These are phyloP conservation scores for Perca schrenkii DNA, from an alignment of 2,113 vertebrate genomes.

Conservation along the genomic window DNA sequence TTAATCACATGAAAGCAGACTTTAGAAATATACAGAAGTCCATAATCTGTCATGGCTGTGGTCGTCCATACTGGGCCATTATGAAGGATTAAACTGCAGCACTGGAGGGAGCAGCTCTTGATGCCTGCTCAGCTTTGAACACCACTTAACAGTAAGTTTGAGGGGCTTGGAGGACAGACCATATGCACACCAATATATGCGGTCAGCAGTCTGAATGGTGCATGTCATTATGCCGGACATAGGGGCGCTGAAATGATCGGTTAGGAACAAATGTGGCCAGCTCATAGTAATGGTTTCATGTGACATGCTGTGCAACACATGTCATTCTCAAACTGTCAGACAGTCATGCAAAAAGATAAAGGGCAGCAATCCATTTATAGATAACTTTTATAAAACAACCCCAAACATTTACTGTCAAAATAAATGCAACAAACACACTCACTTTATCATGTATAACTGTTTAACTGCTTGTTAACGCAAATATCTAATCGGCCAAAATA, in stretches of 20 bases:
- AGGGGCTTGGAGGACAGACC: constrained; percentile 17
- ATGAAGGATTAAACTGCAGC: constrained; percentile 85
- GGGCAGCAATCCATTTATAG: neutral
- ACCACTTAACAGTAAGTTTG: constrained; percentile 56
- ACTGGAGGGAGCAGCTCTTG: constrained; percentile 37
- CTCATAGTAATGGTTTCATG: constrained; percentile 12
- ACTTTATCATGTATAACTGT: too few relatives aligned
- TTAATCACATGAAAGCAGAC: constrained; percentile 91
- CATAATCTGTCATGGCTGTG: constrained; percentile 86
- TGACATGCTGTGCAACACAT: constrained; percentile 15
- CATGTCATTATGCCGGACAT: constrained; percentile 1
- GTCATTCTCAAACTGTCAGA: neutral
- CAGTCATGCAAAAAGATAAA: neutral
- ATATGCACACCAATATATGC: constrained; percentile 2
- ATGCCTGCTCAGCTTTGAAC: constrained; percentile 53
- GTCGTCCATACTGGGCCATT: constrained; percentile 83
- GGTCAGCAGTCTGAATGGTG: constrained; percentile 1
- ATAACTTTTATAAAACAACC: neutral
- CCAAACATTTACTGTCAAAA: neutral
- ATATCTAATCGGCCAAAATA: too few relatives aligned
- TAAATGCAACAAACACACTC: neutral
- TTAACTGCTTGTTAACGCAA: too few relatives aligned
- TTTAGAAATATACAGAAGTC: constrained; percentile 78
- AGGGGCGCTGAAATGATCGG: constrained; percentile 30
- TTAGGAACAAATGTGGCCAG: neutral